Base-by-base conservation (phyloP, 2,797 vertebrate species). In the Pangasius krempfi region DNA sequence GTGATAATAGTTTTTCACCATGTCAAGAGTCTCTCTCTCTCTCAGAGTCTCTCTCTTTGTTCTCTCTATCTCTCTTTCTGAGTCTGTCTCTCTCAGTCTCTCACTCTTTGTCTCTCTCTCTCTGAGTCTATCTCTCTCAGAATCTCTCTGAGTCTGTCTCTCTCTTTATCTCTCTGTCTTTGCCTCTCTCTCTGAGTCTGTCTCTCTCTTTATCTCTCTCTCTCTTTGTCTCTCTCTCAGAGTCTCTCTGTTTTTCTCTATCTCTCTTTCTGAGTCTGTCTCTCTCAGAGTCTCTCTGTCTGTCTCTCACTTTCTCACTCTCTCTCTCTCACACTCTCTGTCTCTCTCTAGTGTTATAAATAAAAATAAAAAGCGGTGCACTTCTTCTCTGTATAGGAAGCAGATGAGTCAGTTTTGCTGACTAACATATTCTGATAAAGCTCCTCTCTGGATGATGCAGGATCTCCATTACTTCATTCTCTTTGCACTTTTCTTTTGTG, bases 401-500 rank as follows among this genome's bases (percentile, higher is more conserved):
- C 40, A 62, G 87, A 88, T 84, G 87, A 76, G 87, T 84, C 87
- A 75, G 68, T 88, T 88, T 82, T 88, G 87, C 87, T 88, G 87
- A 88, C 70, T 76, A 75, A 64, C 30, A 62, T 52, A 50, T 84
- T 75, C 27, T 58, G 54, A 30, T 88, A 75, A 88, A 68, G 70
- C 87, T 62, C 20, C 56, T 88, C n/a, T 88, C 87, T 33, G 68
- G 56, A 62, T 73, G 68, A 30, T 68, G 54, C 68, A 25, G 68
- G 62, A 25, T 73, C 68, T 84, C 68, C 81, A 84, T 84, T 75
- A 64, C 68, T 50, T 75, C 16, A 1, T 82, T 56, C 73, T 86
- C 60, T 78, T 79, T 75, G 44, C 86, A 58, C 52, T 80, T 75
- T 84, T 84, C 47, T 30, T 84, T 75, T 64, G 27, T 50, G 87